phyloP scores from a whole-genome alignment of 2,888 invertebrate genomes.

The Drosophila anomalata region DNA sequence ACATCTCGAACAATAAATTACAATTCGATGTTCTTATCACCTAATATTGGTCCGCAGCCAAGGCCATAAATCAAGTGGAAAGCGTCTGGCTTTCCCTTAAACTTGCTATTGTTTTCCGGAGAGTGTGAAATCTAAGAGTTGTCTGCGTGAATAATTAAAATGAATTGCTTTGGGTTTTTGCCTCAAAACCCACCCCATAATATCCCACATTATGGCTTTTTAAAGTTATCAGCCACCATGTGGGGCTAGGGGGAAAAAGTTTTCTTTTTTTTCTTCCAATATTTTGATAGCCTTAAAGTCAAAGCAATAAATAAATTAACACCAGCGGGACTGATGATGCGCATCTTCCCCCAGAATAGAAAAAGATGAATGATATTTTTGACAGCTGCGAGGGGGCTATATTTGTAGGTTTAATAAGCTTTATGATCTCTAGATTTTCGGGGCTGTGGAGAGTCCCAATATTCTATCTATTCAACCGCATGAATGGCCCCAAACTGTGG shows the following conservation, averaged over 20 bases:
- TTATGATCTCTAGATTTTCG: constrained; percentile 48
- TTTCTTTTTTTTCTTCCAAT: constrained; percentile 35
- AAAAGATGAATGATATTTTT: constrained; percentile 56
- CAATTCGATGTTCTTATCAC: constrained; percentile 79
- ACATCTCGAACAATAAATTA: constrained; percentile 61
- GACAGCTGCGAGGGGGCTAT: constrained; percentile 41
- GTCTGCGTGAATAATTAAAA: constrained; percentile 75
- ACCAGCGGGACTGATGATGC: constrained; percentile 31
- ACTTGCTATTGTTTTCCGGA: constrained; percentile 31
- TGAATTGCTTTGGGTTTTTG: constrained; percentile 63
- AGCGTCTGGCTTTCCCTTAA: constrained; percentile 37
- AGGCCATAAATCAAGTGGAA: constrained; percentile 71
- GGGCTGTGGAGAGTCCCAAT: background rate
- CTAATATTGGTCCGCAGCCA: constrained; percentile 50
- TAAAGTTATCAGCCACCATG: constrained; percentile 53
- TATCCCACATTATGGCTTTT: constrained; percentile 68
- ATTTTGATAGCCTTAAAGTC: constrained; percentile 63
- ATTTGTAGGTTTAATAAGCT: constrained; percentile 43
- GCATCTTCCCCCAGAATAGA: constrained; percentile 3
- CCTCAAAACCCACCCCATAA: constrained; percentile 26
- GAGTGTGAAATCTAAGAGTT: constrained; percentile 62
- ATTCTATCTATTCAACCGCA: constrained; percentile 15
- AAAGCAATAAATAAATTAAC: constrained; percentile 72
- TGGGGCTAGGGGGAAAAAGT: constrained; percentile 4
- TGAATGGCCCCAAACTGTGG: constrained; percentile 15